Evolutionary conservation across 1,140 invertebrate genomes (phyloP).

Genomic region (Drosophila nigromelanica): DNA sequence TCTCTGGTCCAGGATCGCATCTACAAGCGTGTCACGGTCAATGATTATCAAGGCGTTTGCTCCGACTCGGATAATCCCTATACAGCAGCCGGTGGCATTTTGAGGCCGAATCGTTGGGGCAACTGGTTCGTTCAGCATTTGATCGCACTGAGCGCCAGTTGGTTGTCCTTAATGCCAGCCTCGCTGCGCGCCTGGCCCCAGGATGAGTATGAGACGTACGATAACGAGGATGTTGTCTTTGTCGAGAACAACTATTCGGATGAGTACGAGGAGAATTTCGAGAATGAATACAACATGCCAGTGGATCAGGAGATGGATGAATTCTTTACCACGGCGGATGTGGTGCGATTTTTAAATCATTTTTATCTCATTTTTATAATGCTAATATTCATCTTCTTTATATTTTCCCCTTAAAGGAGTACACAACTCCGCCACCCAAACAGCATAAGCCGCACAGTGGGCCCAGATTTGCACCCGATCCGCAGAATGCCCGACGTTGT

Average conservation of each 20-base stretch:
- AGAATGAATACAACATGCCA: conserved; percentile 67
- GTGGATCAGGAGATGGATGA: conserved; percentile 80
- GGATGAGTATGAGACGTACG: conserved; percentile 77
- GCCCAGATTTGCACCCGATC: conserved; percentile 85
- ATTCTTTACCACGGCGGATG: conserved; percentile 80
- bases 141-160: conserved; percentile 67
- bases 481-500: conserved; percentile 88
- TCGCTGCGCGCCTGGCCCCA: conserved; percentile 77
- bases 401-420: conserved; percentile 49
- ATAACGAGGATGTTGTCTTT: conserved; percentile 77
- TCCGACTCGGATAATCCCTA: conserved; percentile 90
- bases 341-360: conserved; percentile 33
- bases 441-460: conserved; percentile 83
- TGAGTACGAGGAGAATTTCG: conserved; percentile 77
- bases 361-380: neutral
- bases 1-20: conserved; percentile 95
- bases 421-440: conserved; percentile 75
- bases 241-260: conserved; percentile 77
- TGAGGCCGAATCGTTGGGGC: conserved; percentile 61
- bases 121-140: conserved; percentile 77
- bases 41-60: conserved; percentile 95
- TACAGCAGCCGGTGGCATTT: conserved; percentile 85
- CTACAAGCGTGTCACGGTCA: conserved; percentile 93
- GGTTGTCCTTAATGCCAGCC: conserved; percentile 72
- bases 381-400: neutral